A percentile compares a stretch with the other conserved stretches of the same genome.
Evolutionary conservation across 2,113 vertebrate species (phyloP).

Genomic region (Pyxicephalus adspersus): DNA sequence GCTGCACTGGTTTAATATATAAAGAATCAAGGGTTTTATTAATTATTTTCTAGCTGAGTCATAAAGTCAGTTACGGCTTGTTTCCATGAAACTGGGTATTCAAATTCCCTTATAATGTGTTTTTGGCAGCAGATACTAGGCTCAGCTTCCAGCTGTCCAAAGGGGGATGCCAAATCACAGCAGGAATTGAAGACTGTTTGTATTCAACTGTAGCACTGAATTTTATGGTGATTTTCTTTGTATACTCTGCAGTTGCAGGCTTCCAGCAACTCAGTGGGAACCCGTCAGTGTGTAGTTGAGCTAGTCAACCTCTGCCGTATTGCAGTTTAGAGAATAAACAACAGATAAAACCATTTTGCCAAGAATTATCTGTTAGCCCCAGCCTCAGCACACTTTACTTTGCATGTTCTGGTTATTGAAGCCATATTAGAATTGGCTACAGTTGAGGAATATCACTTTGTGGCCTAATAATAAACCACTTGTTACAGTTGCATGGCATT

Average conservation of each 20-base stretch:
- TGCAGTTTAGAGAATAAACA: constrained; percentile 72
- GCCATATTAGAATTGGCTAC: neutral
- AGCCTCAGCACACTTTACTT: neutral
- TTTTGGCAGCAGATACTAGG: constrained; percentile 82
- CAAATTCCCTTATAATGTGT: constrained; percentile 76
- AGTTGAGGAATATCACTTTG: neutral
- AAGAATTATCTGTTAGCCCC: constrained; percentile 17
- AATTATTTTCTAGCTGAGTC: constrained; percentile 68
- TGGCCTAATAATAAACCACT: neutral
- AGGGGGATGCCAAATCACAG: constrained; percentile 94
- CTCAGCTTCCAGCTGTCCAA: constrained; percentile 93
- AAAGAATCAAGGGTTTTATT: constrained; percentile 59
- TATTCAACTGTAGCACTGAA: constrained; percentile 75
- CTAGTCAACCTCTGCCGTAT: constrained; percentile 77
- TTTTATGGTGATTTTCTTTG: constrained; percentile 71
- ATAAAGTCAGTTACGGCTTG: constrained; percentile 59
- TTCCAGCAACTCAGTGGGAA: constrained; percentile 84
- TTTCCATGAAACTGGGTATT: constrained; percentile 72
- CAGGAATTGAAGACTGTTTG: constrained; percentile 87
- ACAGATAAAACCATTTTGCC: constrained; percentile 69
- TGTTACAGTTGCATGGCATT: constrained; percentile 11
- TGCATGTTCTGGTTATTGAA: neutral
- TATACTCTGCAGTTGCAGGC: constrained; percentile 79
- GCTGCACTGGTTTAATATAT: constrained; percentile 42
- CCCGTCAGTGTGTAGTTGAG: constrained; percentile 80